These are phyloP conservation scores for Venturia canescens DNA, from an alignment of 1,140 invertebrate genomes.

Conservation along the genomic window DNA sequence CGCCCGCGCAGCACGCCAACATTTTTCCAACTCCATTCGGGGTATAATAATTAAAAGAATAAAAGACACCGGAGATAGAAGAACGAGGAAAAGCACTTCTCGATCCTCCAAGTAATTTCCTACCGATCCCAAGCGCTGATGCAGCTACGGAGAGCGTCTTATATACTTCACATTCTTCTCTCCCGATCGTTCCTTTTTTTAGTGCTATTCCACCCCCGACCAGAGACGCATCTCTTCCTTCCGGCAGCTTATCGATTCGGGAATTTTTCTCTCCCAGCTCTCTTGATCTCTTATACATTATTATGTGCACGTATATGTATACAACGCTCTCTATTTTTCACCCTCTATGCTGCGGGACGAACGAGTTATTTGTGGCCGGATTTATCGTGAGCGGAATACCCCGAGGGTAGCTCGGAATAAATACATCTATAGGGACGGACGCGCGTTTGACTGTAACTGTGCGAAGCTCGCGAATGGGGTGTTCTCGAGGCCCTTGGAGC, in stretches of 20 bases:
- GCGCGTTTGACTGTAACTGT: slow-evolving; percentile 19
- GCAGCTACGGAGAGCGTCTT: slow-evolving; percentile 12
- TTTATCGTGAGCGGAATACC: slow-evolving; percentile 41
- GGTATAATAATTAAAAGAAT: slow-evolving; percentile 41
- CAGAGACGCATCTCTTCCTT: slow-evolving; percentile 38
- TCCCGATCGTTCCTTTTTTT: slow-evolving; percentile 5
- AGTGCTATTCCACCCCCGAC: slow-evolving; percentile 42
- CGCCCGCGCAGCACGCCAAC: too few relatives aligned
- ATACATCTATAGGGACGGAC: background rate
- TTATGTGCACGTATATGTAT: background rate
- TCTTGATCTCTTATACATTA: background rate
- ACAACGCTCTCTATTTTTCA: slow-evolving; percentile 14
- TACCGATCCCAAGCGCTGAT: slow-evolving; percentile 46
- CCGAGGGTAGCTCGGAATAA: slow-evolving; percentile 18
- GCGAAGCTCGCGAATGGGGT: background rate
- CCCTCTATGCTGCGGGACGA: slow-evolving; percentile 31
- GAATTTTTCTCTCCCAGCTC: slow-evolving; percentile 7
- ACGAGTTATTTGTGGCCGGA: slow-evolving; percentile 46
- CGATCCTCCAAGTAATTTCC: slow-evolving; percentile 52
- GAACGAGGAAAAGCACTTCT: slow-evolving; percentile 34
- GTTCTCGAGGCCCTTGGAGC: slow-evolving; percentile 35
- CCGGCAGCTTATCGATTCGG: slow-evolving; percentile 43
- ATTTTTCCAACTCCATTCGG: slow-evolving; percentile 3
- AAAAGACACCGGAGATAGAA: slow-evolving; percentile 37
- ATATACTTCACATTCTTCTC: slow-evolving; percentile 27